Base-by-base conservation (phyloP, 2,113 vertebrate species). In the Tretioscincus oriximinensis region DNA sequence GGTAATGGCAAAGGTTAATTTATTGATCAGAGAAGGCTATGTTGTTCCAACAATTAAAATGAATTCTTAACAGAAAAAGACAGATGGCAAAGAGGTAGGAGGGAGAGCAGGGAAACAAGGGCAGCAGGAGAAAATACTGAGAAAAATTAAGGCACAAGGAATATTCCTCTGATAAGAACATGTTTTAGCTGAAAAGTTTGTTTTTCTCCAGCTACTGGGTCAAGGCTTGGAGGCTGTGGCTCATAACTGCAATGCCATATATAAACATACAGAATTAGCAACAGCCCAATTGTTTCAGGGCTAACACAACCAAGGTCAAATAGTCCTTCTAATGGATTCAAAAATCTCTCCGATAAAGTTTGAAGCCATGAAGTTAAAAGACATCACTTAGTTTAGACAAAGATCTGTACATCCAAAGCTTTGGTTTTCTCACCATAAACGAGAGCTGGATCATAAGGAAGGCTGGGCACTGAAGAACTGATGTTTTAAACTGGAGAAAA, bases 1-100 rank as follows among this genome's bases (percentile, higher is more conserved):
- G 63, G 74, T 81, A 77, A 14, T 16, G 69, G 84, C 80, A 87
- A 75, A 90, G 80, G 72, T 58, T 66, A 84, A 90, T 89, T 88
- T 86, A 91, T 85, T 4, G 14, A 85, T 66, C 78, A 72, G 66
- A 89, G 73, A 20, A 81, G 63, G 58, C 73, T 70, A 63, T 4
- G 75, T 47, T 85, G 73, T 80, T 78, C 67, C 72, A 77, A 64
- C 75, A 88, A 78, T 88, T 83, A 80, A 86, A 88, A 83, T 2
- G 18, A 85, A 73, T 0, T 4, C 67, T 66, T 2, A 3, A n/a
- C 78, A 51, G 22, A 28, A 83, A 69, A 11, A 35, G 77, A 65
- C 49, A 61, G 61, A 67, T 78, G 84, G 54, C 0, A 0, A 81
- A 58, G 64, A 45, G 24, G 7, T 28, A 8, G 77, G 77, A 78